Conservation (phyloP, 1,140 invertebrate species). For the Batillaria attramentaria region DNA sequence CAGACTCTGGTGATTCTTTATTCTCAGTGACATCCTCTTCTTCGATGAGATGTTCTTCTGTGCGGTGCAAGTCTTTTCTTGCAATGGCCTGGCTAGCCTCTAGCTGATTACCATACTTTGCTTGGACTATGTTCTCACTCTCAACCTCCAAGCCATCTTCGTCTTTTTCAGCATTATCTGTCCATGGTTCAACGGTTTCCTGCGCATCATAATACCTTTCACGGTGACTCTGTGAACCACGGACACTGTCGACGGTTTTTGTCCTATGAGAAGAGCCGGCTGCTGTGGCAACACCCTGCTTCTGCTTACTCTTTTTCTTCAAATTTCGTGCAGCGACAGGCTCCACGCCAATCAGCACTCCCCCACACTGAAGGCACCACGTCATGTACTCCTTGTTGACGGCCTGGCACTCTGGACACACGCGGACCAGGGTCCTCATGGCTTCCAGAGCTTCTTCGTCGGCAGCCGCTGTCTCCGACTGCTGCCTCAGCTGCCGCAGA, state of each 20-base stretch:
- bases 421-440: conserved; percentile 49
- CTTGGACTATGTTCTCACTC: neutral
- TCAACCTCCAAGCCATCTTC: neutral
- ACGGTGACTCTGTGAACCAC: too few relatives aligned
- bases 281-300: neutral
- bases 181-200: too few relatives aligned
- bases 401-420: conserved; percentile 63
- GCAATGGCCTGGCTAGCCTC: too few relatives aligned
- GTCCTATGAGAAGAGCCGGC: neutral
- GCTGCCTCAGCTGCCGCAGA: conserved; percentile 24
- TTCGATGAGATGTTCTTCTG: too few relatives aligned
- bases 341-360: conserved; percentile 63
- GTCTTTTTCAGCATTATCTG: neutral
- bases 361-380: conserved; percentile 66
- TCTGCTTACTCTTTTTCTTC: conserved; percentile 16
- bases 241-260: neutral
- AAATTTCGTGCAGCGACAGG: conserved; percentile 47
- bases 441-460: conserved; percentile 27
- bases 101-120: neutral
- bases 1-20: conserved; percentile 39
- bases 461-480: conserved; percentile 21
- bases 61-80: too few relatives aligned
- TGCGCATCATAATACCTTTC: too few relatives aligned
- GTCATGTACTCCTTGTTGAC: conserved; percentile 64
- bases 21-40: conserved; percentile 20